Evolutionary conservation across 2,113 vertebrate genomes (phyloP).

Genomic region (Gallinago undulata): DNA sequence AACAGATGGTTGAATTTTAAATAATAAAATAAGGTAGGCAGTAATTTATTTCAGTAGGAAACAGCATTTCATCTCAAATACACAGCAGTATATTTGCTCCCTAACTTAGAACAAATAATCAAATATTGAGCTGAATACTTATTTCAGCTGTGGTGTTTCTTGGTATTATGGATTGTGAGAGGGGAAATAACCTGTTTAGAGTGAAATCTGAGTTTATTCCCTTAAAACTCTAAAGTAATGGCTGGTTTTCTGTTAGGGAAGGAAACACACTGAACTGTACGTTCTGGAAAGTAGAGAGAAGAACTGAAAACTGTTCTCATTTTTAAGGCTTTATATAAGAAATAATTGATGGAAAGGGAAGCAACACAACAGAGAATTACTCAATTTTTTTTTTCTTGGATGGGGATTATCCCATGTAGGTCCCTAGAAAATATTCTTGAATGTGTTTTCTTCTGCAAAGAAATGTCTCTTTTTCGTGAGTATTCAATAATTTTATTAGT

Average conservation of each 20-base stretch:
- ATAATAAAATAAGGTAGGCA: not conserved
- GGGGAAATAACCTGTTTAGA: not conserved
- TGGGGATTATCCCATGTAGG: not conserved
- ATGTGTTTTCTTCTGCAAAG: not conserved
- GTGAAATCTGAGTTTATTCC: not conserved
- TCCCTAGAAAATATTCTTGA: not conserved
- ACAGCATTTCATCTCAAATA: not conserved
- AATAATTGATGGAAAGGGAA: not conserved
- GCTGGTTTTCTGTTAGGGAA: not conserved
- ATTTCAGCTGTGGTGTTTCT: not conserved
- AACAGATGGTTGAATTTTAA: not conserved
- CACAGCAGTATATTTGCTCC: not conserved
- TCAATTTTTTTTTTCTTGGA: not conserved
- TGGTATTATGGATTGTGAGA: not conserved
- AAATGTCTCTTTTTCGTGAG: not conserved
- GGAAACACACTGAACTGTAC: not conserved
- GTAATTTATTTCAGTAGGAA: not conserved
- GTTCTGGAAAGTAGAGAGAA: not conserved
- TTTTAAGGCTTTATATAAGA: not conserved
- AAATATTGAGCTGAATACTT: not conserved
- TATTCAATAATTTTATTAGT: constrained; percentile 2
- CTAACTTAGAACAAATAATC: not conserved
- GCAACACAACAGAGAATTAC: not conserved
- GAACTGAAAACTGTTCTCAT: not conserved
- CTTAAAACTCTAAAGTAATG: not conserved